Percentiles rank a stretch among this genome's conserved stretches.
phyloP scores from a whole-genome alignment of 2,888 invertebrate species.

The Scrobipalpa costella region DNA sequence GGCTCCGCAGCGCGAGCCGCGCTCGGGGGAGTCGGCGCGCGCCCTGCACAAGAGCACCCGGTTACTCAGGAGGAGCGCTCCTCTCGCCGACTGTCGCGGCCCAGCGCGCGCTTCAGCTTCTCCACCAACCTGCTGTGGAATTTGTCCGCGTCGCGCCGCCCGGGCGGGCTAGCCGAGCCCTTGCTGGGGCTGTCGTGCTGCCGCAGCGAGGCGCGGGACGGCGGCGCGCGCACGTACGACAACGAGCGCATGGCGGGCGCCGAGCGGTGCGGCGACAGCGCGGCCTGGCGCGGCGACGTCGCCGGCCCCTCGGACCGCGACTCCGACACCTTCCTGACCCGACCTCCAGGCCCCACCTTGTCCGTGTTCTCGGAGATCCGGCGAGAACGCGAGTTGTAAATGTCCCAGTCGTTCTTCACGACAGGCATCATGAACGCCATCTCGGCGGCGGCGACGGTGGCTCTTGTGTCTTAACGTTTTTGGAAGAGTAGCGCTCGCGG shows the following conservation, averaged over 20 bases:
- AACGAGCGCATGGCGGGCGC: conserved; percentile 84
- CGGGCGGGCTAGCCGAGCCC: conserved; percentile 83
- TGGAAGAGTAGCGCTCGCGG: conserved; percentile 54
- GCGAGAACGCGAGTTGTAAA: conserved; percentile 91
- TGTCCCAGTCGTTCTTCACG: conserved; percentile 96
- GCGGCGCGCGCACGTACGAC: conserved; percentile 76
- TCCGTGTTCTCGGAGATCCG: conserved; percentile 79
- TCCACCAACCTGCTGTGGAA: conserved; percentile 91
- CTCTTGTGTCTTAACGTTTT: conserved; percentile 74
- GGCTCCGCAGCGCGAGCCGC: conserved; percentile 34
- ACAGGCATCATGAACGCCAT: conserved; percentile 99
- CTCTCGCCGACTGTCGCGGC: conserved; percentile 77
- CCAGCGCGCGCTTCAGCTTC: conserved; percentile 87
- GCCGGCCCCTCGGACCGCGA: conserved; percentile 88
- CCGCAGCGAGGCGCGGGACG: conserved; percentile 83
- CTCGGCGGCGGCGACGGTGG: conserved; percentile 67
- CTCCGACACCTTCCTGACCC: conserved; percentile 88
- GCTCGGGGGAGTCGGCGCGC: conserved; percentile 68
- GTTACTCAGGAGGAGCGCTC: conserved; percentile 80
- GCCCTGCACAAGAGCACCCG: conserved; percentile 76
- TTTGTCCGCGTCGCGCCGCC: conserved; percentile 83
- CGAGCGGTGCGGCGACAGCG: conserved; percentile 83
- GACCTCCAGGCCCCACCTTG: conserved; percentile 52
- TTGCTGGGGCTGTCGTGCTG: conserved; percentile 84
- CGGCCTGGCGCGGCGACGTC: conserved; percentile 82